phyloP scores from a whole-genome alignment of 2,888 invertebrate species.

The Phyllotreta cruciferae region DNA sequence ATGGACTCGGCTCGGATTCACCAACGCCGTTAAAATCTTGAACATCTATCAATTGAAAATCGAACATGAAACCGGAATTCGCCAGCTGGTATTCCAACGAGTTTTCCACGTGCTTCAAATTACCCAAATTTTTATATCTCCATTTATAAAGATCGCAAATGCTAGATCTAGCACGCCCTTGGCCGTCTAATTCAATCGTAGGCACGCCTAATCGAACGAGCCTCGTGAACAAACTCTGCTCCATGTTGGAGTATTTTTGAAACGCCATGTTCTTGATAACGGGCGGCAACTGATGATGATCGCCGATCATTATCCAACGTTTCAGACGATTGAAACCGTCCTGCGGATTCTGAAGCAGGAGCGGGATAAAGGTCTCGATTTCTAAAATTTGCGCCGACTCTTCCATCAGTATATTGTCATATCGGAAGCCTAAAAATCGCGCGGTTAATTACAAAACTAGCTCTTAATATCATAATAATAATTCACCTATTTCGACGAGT shows the following conservation, averaged over 20 bases:
- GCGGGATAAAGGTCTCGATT: conserved; percentile 98
- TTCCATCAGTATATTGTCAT: conserved; percentile 99
- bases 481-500: conserved; percentile 86
- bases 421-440: conserved; percentile 77
- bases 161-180: conserved; percentile 91
- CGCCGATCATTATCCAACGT: conserved; percentile 99
- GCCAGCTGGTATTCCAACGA: conserved; percentile 86
- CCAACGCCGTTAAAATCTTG: conserved; percentile 96
- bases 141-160: conserved; percentile 95
- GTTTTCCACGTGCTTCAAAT: conserved; percentile 86
- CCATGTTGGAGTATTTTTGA: conserved; percentile 99
- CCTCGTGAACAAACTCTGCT: conserved; percentile 96
- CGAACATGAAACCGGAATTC: conserved; percentile 91
- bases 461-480: background rate
- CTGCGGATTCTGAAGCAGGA: conserved; percentile 97
- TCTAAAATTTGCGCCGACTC: conserved; percentile 99
- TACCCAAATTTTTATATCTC: conserved; percentile 95
- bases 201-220: conserved; percentile 96
- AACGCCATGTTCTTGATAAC: conserved; percentile 99
- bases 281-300: conserved; percentile 98
- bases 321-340: conserved; percentile 95
- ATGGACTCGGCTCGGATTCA: conserved; percentile 97
- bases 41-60: conserved; percentile 96
- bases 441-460: background rate
- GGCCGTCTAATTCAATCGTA: conserved; percentile 96